Evolutionary conservation across 1,140 invertebrate species (phyloP).

Genomic region (Sarcophaga peregrina): DNA sequence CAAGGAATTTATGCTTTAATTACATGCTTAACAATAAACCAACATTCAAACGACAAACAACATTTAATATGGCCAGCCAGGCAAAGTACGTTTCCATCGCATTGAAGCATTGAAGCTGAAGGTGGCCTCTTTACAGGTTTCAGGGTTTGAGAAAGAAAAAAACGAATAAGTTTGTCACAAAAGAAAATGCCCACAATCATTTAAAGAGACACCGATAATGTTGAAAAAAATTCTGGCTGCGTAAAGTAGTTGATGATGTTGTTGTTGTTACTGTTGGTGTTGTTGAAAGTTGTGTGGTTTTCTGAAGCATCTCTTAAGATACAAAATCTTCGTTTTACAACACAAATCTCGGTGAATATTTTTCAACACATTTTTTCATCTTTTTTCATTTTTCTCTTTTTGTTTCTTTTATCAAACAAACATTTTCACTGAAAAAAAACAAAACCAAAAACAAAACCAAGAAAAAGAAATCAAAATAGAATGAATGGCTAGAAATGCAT

Average conservation of each 20-base stretch:
- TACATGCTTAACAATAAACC: constrained; percentile 11
- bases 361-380: not conserved
- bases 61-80: not conserved
- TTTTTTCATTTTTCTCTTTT: too few species aligned
- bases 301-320: not conserved
- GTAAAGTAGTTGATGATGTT: not conserved
- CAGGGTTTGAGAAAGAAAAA: not conserved
- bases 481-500: not conserved
- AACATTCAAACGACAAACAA: not conserved
- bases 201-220: too few species aligned
- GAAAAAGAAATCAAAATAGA: too few species aligned
- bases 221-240: not conserved
- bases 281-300: not conserved
- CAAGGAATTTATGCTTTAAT: constrained; percentile 22
- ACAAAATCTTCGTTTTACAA: constrained; percentile 17
- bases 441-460: constrained; percentile 19
- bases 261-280: too few species aligned
- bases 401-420: too few species aligned
- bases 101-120: too few species aligned
- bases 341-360: not conserved
- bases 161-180: not conserved
- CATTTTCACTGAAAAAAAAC: too few species aligned
- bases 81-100: too few species aligned
- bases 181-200: not conserved
- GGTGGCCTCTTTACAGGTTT: not conserved